Evolutionary conservation across 1,140 invertebrate genomes (phyloP).

Genomic region (Helicoverpa armigera): DNA sequence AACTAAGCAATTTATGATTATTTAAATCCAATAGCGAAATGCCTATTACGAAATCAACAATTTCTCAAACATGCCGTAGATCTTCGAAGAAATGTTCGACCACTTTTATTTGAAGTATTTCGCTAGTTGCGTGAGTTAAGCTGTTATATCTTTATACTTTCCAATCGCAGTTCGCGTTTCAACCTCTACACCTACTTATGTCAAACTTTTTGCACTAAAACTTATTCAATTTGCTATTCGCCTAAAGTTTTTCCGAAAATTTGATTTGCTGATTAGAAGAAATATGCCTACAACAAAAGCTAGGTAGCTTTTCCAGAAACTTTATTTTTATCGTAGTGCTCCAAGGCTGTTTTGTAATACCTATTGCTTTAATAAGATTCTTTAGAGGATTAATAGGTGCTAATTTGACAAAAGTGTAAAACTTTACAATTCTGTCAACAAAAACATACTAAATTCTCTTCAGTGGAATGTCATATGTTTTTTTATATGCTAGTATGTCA

Average conservation of each 20-base stretch:
- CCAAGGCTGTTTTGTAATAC: no score
- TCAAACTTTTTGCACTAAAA: constrained; percentile 11
- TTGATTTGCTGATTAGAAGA: no score
- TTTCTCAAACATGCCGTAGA: neutral
- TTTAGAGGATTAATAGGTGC: neutral
- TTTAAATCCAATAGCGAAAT: constrained; percentile 2
- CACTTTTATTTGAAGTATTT: constrained; percentile 37
- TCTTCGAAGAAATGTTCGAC: constrained; percentile 4
- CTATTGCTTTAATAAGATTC: neutral
- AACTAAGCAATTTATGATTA: constrained; percentile 8
- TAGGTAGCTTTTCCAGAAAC: no score
- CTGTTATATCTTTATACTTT: constrained; percentile 43
- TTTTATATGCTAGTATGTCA: neutral
- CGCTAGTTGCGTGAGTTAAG: constrained; percentile 43
- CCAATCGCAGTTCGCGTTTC: constrained; percentile 32
- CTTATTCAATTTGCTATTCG: no score
- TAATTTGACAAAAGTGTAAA: neutral
- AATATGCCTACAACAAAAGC: no score
- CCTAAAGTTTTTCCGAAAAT: no score
- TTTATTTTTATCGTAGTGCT: no score
- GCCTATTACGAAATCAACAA: neutral
- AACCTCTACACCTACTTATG: neutral
- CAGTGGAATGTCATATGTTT: neutral
- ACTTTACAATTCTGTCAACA: neutral
- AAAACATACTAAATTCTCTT: neutral